Base-by-base conservation (phyloP, 2,888 invertebrate species). In the Rhagophthalmus giganteus region DNA sequence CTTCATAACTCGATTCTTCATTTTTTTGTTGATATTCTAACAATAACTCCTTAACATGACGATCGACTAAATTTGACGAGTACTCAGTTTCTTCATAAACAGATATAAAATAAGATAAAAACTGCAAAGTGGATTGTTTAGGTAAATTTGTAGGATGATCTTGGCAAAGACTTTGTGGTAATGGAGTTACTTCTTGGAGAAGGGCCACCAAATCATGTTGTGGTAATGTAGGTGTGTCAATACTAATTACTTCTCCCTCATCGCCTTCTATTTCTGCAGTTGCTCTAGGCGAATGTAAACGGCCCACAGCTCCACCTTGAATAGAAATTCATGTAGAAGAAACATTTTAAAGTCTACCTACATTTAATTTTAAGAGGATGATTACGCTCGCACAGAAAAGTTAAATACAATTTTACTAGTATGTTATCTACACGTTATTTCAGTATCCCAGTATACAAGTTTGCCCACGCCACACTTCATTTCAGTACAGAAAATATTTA, bases 261-360 rank as follows among this genome's bases (percentile, higher is more conserved):
- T 88, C 86, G 1, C 86, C 88, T 70, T 91, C 91, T n/a, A 91
- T 82, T 71, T 90, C 90, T 0, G 91, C 91, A 0, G 84, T 85
- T 2, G 87, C 84, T 31, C 79, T 79, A 0, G 79, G 78, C 0
- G 79, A 78, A 59, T 79, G 77, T 12, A 81, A 68, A n/a, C 77
- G 73, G 1, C 83, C 83, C 0, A 80, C 79, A 4, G 81, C 81
- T 6, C 81, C 81, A 27, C 77, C 78, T 44, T 8, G 3, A 14
- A 16, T 32, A 12, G 10, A 25, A 12, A 12, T 10, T 16, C 1
- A n/a, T 2, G 4, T 20, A 20, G 9, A n/a, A 27, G 5, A 27
- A 5, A 27, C 27, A 6, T 27, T 27, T 6, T 27, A 27, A n/a
- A n/a, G n/a, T n/a, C n/a, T n/a, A n/a, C n/a, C n/a, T n/a, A n/a